These are phyloP conservation scores for Drosophila macrospina DNA, from an alignment of 2,888 invertebrate species.

Conservation along the genomic window DNA sequence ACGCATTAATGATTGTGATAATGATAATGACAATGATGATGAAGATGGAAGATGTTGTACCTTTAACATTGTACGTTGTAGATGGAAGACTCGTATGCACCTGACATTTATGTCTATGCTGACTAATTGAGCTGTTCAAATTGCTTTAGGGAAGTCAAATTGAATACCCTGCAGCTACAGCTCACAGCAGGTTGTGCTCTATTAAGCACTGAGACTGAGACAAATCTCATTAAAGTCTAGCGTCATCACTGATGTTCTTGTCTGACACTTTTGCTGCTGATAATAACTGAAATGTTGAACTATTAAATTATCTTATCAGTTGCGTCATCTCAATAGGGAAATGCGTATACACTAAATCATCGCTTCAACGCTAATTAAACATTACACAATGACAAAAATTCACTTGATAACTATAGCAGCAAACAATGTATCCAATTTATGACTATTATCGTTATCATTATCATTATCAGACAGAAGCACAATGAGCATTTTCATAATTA, in stretches of 20 bases:
- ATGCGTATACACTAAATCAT: slow-evolving; percentile 44
- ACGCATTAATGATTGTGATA: slow-evolving; percentile 39
- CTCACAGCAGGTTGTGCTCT: slow-evolving; percentile 41
- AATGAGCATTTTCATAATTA: slow-evolving; percentile 2
- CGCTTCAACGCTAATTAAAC: slow-evolving; percentile 13
- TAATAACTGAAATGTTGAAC: slow-evolving; percentile 6
- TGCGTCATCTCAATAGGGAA: slow-evolving; percentile 13
- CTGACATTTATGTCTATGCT: slow-evolving; percentile 5
- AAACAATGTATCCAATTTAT: slow-evolving; percentile 7
- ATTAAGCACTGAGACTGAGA: slow-evolving; percentile 31
- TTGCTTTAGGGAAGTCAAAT: slow-evolving; percentile 9
- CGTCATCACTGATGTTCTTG: neutral
- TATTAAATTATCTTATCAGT: slow-evolving; percentile 39
- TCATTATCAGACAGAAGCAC: neutral
- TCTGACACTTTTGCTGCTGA: slow-evolving; percentile 3
- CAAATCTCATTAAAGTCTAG: slow-evolving; percentile 20
- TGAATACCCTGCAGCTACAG: slow-evolving; percentile 34
- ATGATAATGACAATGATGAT: slow-evolving; percentile 11
- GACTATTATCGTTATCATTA: neutral
- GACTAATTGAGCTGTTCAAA: slow-evolving; percentile 33
- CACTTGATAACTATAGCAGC: neutral
- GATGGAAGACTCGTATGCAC: slow-evolving; percentile 5
- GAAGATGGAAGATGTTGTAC: slow-evolving; percentile 19
- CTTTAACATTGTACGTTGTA: neutral
- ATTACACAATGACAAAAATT: slow-evolving; percentile 16